Base-by-base conservation (phyloP, 2,888 invertebrate genomes). In the Stomorhina lunata region DNA sequence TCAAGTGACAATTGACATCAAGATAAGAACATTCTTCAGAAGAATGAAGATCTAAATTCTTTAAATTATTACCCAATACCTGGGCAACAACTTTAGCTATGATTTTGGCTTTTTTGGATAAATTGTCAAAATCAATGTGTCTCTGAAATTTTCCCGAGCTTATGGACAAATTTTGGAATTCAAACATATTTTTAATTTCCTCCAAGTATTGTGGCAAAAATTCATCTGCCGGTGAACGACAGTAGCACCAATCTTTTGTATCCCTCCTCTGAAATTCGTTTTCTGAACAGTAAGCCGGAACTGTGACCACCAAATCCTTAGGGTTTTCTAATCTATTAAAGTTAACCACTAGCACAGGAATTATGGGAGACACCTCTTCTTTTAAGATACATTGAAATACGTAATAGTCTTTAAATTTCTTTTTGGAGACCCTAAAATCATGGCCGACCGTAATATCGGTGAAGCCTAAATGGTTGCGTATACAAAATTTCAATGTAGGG, bases 401-500 rank as follows among this genome's bases (percentile, higher is more conserved):
- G 1, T 86, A 86, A 63, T 89, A 89, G 66, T 90, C 88, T 0
- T 87, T 81, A 32, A 88, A 89, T 37, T 86, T 86, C 0, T 84
- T 83, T 53, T 88, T 89, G 0, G 90, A 89, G 20, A 90, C 87
- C 61, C 86, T 85, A 63, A 90, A 90, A 55, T 90, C 89, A 40
- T 84, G 88, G 85, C 91, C 89, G 5, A 84, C 85, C 0, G 94
- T 94, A 20, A 92, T 91, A 76, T 95, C 94, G 80, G 92, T 93
- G 40, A 94, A 92, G 2, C 93, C 93, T 32, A 95, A 88, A 2
- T 92, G 92, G 4, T 94, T 94, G 0, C 93, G 93, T 84, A 94
- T 93, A 0, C 93, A 93, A 72, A 95, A 93, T 87, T 95, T 95
- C 29, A 93, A 92, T 0, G 94, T 93, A 0, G 94, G 92, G 80